A percentile compares a stretch with the other conserved stretches of the same genome.
Conservation (phyloP, 2,888 invertebrate genomes). For the Apantesis nais region DNA sequence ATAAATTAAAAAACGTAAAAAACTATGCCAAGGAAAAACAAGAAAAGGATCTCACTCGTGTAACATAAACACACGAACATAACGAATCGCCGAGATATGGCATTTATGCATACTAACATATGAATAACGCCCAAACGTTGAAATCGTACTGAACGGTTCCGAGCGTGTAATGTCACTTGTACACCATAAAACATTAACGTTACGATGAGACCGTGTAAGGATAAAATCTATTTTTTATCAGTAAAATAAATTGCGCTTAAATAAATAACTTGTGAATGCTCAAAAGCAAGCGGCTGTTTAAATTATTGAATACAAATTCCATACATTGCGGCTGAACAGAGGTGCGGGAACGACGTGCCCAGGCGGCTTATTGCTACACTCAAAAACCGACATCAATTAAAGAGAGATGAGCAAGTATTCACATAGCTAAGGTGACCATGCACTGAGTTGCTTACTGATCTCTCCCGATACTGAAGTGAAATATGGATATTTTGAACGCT, state of each 20-base stretch:
- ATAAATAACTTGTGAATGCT: constrained; percentile 60
- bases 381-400: constrained; percentile 83
- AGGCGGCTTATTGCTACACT: constrained; percentile 74
- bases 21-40: neutral
- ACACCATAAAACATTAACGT: constrained; percentile 49
- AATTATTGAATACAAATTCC: constrained; percentile 81
- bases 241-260: constrained; percentile 58
- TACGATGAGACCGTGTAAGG: constrained; percentile 48
- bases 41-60: neutral
- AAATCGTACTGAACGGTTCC: constrained; percentile 40
- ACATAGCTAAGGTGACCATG: constrained; percentile 38
- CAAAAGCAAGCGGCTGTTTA: constrained; percentile 63
- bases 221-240: constrained; percentile 59
- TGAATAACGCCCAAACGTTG: constrained; percentile 33
- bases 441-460: constrained; percentile 7
- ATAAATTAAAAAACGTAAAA: neutral
- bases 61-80: neutral
- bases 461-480: constrained; percentile 15
- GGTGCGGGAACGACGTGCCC: constrained; percentile 65
- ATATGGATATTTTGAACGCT: constrained; percentile 17
- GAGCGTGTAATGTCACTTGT: constrained; percentile 51
- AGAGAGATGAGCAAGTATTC: constrained; percentile 63
- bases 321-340: constrained; percentile 70
- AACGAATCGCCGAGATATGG: neutral
- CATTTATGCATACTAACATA: constrained; percentile 16